Base-by-base conservation (phyloP, 1,140 invertebrate species). In the Colletes gigas region DNA sequence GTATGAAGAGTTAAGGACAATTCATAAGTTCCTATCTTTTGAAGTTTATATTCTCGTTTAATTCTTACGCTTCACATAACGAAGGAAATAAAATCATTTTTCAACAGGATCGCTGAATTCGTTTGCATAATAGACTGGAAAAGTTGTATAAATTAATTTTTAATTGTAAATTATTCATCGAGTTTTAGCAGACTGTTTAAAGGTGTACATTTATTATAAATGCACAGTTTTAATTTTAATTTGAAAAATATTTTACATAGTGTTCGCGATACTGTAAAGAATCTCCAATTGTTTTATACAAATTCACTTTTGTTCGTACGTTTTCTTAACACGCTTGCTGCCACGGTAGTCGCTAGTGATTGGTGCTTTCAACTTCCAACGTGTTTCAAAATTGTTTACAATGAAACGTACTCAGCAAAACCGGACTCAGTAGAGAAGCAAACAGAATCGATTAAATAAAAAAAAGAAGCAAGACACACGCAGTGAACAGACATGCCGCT, bases 1-100 rank as follows among this genome's bases (percentile, higher is more conserved):
- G 9, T 47, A 66, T 62, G 59, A 30, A 78, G 8, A 41, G 21
- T 78, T 78, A 78, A 78, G 68, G 44, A 30, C 68, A 78, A 62
- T 44, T 69, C 57, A 62, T 78, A 52, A 70, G 76, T 70, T 78
- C 68, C 68, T 71, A 78, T 78, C 59, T 50, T 70, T 62, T 70
- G 57, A 70, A 15, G 39, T 71, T 60, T 62, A 44, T 12, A 14
- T 62, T 62, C 55, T 70, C 66, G 54, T 78, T 78, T 71, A 17
- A 17, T 78, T 70, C 44, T 15, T 15, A 50, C 14, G 19, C 14
- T 21, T 78, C 30, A n/a, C 17, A 5, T 41, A 8, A 52, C 39
- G 4, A 62, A 57, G 30, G 19, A 10, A 8, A 0, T 41, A 17
- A 47, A 19, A 30, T 70, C 59, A 44, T 78, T 44, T 39, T 54